Conservation (phyloP, 92 coral and sea anemone genomes). For the Epizoanthus stellaris region DNA sequence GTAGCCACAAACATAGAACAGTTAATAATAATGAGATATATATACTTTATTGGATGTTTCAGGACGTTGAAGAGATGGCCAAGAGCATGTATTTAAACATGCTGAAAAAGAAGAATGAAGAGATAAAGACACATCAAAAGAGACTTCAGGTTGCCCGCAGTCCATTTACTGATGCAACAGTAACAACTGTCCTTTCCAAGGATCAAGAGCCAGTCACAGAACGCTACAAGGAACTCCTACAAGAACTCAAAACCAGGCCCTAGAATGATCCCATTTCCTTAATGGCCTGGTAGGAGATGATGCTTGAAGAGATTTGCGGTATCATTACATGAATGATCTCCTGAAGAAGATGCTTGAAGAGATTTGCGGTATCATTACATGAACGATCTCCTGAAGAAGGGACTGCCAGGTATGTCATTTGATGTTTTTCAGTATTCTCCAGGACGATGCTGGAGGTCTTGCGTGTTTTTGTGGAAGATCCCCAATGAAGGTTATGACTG, state of each 20-base stretch:
- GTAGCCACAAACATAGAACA: too few relatives aligned
- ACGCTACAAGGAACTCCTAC: slow-evolving; percentile 18
- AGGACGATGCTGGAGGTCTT: slow-evolving; percentile 43
- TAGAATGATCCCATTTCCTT: slow-evolving; percentile 20
- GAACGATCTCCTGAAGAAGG: slow-evolving; percentile 9
- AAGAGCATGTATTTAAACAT: slow-evolving; percentile 37
- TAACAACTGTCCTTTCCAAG: slow-evolving; percentile 44
- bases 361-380: slow-evolving; percentile 42
- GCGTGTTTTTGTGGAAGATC: background rate
- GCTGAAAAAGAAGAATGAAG: slow-evolving; percentile 38
- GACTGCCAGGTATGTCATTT: slow-evolving; percentile 8
- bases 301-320: slow-evolving; percentile 30
- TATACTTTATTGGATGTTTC: background rate
- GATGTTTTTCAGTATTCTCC: slow-evolving; percentile 39
- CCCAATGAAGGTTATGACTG: too few relatives aligned
- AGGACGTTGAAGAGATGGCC: slow-evolving; percentile 53
- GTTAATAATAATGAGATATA: too few relatives aligned
- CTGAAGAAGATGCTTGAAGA: slow-evolving; percentile 18
- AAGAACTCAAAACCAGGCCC: slow-evolving; percentile 21
- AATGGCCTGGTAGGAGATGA: slow-evolving; percentile 32
- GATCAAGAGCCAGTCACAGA: slow-evolving; percentile 33
- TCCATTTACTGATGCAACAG: slow-evolving; percentile 44
- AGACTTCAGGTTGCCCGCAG: slow-evolving; percentile 44
- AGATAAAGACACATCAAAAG: slow-evolving; percentile 27
- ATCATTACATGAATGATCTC: slow-evolving; percentile 38